These are phyloP conservation scores for Tichodroma muraria DNA, from an alignment of 2,113 vertebrate species.

Conservation along the genomic window DNA sequence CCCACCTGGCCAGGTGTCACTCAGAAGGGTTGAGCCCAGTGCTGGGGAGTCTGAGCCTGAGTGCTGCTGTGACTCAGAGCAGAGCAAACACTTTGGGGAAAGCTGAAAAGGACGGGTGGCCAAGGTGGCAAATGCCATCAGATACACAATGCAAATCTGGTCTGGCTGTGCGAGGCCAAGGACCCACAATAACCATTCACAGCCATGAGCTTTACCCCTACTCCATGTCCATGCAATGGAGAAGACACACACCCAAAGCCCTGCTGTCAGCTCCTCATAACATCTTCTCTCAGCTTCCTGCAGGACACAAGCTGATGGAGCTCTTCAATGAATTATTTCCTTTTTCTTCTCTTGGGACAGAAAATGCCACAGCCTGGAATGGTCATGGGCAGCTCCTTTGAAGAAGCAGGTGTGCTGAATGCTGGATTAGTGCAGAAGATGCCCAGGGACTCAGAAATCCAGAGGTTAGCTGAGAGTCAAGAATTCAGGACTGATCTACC, in stretches of 20 bases:
- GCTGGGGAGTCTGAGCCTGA: fast-evolving
- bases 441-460: not conserved
- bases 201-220: not conserved
- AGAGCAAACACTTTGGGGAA: not conserved
- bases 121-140: fast-evolving
- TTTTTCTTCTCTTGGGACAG: not conserved
- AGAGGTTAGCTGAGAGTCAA: not conserved
- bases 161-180: not conserved
- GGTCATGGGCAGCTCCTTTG: not conserved
- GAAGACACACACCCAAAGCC: not conserved
- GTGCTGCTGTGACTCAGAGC: not conserved
- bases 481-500: not conserved
- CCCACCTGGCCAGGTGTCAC: not conserved
- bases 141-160: not conserved
- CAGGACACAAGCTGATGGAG: not conserved
- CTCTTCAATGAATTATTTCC: not conserved
- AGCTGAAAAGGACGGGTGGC: not conserved
- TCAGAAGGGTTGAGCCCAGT: fast-evolving
- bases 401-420: not conserved
- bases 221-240: not conserved
- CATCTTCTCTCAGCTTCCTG: not conserved
- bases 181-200: not conserved
- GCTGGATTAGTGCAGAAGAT: not conserved
- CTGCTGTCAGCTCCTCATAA: not conserved
- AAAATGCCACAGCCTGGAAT: not conserved